Evolutionary conservation across 2,113 vertebrate species (phyloP).

Genomic region (Misgurnus anguillicaudatus): DNA sequence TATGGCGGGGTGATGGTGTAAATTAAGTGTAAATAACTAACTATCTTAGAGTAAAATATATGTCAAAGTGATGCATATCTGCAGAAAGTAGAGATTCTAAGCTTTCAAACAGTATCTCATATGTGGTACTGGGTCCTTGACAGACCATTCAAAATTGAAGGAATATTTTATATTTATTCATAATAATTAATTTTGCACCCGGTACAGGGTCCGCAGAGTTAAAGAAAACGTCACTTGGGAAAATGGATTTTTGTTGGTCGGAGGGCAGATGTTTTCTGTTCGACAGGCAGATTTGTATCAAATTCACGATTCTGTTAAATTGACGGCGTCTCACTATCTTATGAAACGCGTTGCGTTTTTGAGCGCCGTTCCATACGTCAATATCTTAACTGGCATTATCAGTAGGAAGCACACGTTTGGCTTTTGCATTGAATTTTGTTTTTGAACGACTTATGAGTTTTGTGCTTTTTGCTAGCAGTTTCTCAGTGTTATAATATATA

Average conservation of each 20-base stretch:
- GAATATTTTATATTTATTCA: too few relatives aligned
- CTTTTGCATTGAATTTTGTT: slow-evolving; percentile 12
- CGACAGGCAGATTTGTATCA: not conserved
- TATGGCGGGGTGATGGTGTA: too few relatives aligned
- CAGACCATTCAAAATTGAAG: too few relatives aligned
- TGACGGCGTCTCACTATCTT: slow-evolving; percentile 13
- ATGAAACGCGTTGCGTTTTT: not conserved
- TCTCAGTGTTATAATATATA: too few relatives aligned
- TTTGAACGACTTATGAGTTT: not conserved
- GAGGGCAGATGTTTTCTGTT: not conserved
- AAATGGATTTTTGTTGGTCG: not conserved
- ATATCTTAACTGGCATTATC: slow-evolving; percentile 30
- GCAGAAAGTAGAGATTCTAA: too few relatives aligned
- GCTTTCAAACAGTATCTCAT: too few relatives aligned
- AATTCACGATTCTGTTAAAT: not conserved
- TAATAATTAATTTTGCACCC: too few relatives aligned
- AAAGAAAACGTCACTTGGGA: not conserved
- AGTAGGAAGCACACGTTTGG: not conserved
- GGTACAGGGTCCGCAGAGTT: too few relatives aligned
- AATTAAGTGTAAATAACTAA: too few relatives aligned
- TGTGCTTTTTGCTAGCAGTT: not conserved
- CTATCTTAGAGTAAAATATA: too few relatives aligned
- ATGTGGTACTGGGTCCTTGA: too few relatives aligned
- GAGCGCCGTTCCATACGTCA: slow-evolving; percentile 18
- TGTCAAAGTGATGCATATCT: too few relatives aligned